Evolutionary conservation across 2,888 invertebrate genomes (phyloP).

Genomic region (Diogma glabrata): DNA sequence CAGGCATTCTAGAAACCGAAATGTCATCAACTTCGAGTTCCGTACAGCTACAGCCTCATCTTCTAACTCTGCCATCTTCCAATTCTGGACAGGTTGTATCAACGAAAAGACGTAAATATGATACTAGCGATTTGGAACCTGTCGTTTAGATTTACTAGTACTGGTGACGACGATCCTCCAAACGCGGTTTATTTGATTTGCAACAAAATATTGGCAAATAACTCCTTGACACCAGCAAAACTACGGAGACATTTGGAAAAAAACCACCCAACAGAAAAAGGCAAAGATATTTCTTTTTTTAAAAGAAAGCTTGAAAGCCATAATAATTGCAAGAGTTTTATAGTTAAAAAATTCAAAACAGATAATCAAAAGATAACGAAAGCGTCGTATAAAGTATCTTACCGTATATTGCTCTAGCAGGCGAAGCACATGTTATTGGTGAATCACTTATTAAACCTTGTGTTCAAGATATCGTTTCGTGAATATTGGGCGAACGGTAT

Average conservation of each 20-base stretch:
- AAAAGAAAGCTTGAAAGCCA: slow-evolving; percentile 3
- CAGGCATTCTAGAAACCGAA: no score
- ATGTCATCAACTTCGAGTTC: no score
- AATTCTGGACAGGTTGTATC: no score
- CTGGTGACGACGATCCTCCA: no score
- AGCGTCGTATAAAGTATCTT: slow-evolving; percentile 14
- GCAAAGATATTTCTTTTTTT: background rate
- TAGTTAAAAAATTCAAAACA: slow-evolving; percentile 14
- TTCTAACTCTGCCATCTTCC: no score
- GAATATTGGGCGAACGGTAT: background rate
- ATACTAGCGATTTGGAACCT: no score
- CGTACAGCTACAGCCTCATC: no score
- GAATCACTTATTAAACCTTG: slow-evolving; percentile 13
- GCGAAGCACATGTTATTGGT: slow-evolving; percentile 14
- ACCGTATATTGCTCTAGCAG: slow-evolving; percentile 13
- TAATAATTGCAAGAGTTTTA: background rate
- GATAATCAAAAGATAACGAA: slow-evolving; percentile 14
- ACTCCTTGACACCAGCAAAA: background rate
- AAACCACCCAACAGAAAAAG: background rate
- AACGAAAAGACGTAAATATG: no score
- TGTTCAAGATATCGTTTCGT: background rate
- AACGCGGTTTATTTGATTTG: no score
- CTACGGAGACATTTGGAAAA: background rate
- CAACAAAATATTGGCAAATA: no score
- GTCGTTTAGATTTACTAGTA: no score